Evolutionary conservation across 1,140 invertebrate genomes (phyloP).

Genomic region (Drosophila repletoides): DNA sequence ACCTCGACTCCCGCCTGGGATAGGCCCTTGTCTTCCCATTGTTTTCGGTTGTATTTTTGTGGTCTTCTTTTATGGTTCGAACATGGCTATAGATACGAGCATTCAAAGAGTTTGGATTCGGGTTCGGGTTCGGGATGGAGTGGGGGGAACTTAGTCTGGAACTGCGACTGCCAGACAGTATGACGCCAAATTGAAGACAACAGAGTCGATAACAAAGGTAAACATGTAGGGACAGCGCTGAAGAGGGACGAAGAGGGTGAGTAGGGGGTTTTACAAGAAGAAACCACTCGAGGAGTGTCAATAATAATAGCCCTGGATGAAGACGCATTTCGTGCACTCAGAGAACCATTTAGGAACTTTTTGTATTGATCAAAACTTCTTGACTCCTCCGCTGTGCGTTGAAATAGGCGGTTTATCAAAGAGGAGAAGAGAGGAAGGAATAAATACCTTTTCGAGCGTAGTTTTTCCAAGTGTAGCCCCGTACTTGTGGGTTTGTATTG

Average conservation of each 20-base stretch:
- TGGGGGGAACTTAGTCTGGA: conserved; percentile 14
- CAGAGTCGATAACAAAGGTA: conserved; percentile 73
- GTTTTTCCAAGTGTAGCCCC: no score
- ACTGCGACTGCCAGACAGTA: conserved; percentile 73
- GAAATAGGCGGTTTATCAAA: no score
- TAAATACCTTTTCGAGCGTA: no score
- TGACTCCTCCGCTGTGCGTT: no score
- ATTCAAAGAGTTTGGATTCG: not conserved
- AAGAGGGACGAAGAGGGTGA: not conserved
- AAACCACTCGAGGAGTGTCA: conserved; percentile 49
- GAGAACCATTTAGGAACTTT: no score
- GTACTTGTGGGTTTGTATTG: conserved; percentile 28
- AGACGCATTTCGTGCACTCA: conserved; percentile 49
- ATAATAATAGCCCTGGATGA: conserved; percentile 58
- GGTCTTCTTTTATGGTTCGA: conserved; percentile 68
- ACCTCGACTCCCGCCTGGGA: not conserved
- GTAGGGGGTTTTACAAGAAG: conserved; percentile 3
- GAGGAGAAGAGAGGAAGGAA: no score
- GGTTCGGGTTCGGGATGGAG: conserved; percentile 2
- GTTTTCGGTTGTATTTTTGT: conserved; percentile 68
- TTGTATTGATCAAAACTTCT: no score
- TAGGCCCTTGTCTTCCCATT: conserved; percentile 49
- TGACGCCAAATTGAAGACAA: conserved; percentile 77
- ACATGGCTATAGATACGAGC: conserved; percentile 18
- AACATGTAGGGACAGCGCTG: conserved; percentile 30